phyloP scores from a whole-genome alignment of 2,113 vertebrate genomes.

The Clarias gariepinus region DNA sequence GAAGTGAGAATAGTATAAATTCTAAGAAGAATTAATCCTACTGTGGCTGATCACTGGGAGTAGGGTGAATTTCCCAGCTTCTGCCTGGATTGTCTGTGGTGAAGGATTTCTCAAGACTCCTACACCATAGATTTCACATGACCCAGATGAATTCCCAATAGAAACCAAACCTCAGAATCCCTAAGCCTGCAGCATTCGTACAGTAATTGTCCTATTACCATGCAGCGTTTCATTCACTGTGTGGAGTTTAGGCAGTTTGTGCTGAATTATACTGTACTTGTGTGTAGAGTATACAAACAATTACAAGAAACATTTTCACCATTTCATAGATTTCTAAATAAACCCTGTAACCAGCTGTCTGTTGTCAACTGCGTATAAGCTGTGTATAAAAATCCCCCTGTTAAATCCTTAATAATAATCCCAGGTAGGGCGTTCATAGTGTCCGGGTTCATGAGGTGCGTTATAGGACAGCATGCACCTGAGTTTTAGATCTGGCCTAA shows the following conservation, averaged over 20 bases:
- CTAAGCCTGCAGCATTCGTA: background rate
- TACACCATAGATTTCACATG: background rate
- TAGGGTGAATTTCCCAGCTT: background rate
- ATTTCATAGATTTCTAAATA: background rate
- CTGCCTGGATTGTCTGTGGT: background rate
- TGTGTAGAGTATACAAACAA: background rate
- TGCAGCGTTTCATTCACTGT: slow-evolving; percentile 40
- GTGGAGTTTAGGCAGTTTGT: slow-evolving; percentile 24
- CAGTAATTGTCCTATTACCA: slow-evolving; percentile 44
- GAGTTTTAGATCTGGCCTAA: slow-evolving; percentile 29
- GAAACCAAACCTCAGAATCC: background rate
- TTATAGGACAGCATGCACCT: slow-evolving; percentile 40
- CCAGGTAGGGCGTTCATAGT: slow-evolving; percentile 45
- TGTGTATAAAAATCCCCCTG: slow-evolving; percentile 3
- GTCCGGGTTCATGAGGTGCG: slow-evolving; percentile 27
- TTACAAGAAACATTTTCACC: slow-evolving; percentile 12
- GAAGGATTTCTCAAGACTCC: background rate
- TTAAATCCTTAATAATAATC: slow-evolving; percentile 35
- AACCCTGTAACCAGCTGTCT: background rate
- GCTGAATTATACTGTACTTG: slow-evolving; percentile 4
- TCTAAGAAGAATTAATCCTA: background rate
- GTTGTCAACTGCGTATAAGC: slow-evolving; percentile 21
- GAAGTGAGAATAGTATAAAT: background rate
- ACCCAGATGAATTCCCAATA: background rate
- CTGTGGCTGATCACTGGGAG: background rate